These are phyloP conservation scores for Catocala sponsa DNA, from an alignment of 2,888 invertebrate genomes.

Conservation along the genomic window DNA sequence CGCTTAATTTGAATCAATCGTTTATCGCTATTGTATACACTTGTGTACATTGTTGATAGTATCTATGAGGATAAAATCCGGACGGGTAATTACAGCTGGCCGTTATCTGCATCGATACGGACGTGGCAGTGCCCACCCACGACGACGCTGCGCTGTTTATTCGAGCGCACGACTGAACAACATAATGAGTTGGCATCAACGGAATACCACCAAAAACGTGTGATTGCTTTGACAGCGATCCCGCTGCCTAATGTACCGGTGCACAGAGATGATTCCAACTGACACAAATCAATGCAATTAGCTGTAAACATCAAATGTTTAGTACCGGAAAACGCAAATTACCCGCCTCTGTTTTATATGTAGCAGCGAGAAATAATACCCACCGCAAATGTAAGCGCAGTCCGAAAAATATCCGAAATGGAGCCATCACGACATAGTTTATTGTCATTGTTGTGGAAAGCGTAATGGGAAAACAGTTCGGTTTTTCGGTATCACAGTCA, in stretches of 20 bases:
- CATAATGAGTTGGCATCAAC: constrained; percentile 46
- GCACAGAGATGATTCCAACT: constrained; percentile 25
- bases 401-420: constrained; percentile 45
- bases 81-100: constrained; percentile 56
- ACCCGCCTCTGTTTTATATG: constrained; percentile 22
- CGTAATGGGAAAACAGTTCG: constrained; percentile 52
- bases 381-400: constrained; percentile 35
- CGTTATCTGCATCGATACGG: constrained; percentile 57
- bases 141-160: constrained; percentile 35
- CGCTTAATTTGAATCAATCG: constrained; percentile 59
- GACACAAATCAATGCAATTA: constrained; percentile 28
- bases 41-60: constrained; percentile 51
- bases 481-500: constrained; percentile 44
- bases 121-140: constrained; percentile 36
- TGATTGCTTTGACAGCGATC: constrained; percentile 44
- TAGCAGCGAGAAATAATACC: constrained; percentile 38
- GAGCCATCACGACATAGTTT: constrained; percentile 51
- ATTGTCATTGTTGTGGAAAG: constrained; percentile 57
- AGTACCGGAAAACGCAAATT: constrained; percentile 9
- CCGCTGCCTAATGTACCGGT: constrained; percentile 29
- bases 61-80: constrained; percentile 64
- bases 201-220: constrained; percentile 40
- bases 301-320: constrained; percentile 5
- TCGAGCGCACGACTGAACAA: constrained; percentile 47
- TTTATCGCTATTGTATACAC: constrained; percentile 48